Conservation (phyloP, 2,113 vertebrate genomes). For the Sciurus niger region DNA sequence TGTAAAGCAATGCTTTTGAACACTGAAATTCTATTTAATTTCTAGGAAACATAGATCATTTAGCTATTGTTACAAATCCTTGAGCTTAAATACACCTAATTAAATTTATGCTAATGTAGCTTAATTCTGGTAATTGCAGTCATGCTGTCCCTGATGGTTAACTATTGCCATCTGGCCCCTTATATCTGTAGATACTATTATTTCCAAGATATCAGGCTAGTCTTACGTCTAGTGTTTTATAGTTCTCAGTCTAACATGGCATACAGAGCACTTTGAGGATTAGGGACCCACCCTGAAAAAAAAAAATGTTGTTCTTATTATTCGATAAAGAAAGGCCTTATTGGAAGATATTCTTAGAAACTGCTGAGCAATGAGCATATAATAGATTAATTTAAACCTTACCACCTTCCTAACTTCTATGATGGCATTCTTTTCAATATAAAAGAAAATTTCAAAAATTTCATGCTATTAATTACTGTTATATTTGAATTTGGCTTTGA, state of each 20-base stretch:
- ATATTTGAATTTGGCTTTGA: slow-evolving; percentile 1
- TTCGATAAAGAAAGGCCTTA: not conserved
- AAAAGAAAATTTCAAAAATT: not conserved
- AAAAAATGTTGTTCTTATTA: not conserved
- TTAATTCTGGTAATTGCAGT: slow-evolving; percentile 61
- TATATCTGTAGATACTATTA: not conserved
- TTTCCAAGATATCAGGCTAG: not conserved
- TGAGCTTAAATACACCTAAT: slow-evolving; percentile 58
- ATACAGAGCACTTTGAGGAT: not conserved
- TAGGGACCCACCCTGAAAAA: not conserved
- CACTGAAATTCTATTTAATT: slow-evolving; percentile 34
- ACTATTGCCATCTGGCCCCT: slow-evolving; percentile 43
- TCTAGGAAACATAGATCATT: slow-evolving; percentile 29
- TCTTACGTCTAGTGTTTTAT: not conserved
- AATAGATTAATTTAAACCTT: not conserved
- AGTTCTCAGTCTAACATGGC: not conserved
- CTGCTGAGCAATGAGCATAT: not conserved
- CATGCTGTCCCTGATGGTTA: not conserved
- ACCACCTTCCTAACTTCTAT: not conserved
- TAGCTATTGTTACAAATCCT: slow-evolving; percentile 55
- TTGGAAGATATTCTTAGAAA: not conserved
- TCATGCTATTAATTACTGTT: not conserved
- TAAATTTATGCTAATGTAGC: slow-evolving; percentile 54
- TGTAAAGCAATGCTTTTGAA: not conserved
- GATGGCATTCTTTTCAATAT: not conserved